phyloP scores from a whole-genome alignment of 2,113 vertebrate species.

The Falco punctatus region DNA sequence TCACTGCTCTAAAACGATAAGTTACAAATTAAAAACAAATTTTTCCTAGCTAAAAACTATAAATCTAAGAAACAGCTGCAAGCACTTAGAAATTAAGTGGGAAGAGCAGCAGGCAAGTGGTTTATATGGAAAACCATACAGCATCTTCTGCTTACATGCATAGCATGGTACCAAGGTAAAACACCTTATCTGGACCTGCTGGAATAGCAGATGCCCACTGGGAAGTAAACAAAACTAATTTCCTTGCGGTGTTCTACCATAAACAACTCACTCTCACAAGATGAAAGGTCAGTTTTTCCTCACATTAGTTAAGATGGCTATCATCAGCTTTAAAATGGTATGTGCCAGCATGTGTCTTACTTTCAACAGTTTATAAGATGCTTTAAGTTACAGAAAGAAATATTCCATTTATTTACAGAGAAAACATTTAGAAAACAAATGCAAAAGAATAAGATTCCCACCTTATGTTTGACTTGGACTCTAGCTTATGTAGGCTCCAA shows the following conservation, averaged over 20 bases:
- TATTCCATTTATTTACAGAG: not conserved
- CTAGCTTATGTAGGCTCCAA: not conserved
- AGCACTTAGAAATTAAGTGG: not conserved
- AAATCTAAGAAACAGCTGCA: not conserved
- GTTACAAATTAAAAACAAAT: not conserved
- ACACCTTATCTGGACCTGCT: not conserved
- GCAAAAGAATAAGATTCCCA: not conserved
- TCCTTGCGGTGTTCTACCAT: not conserved
- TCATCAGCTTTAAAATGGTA: not conserved
- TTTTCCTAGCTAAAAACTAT: not conserved
- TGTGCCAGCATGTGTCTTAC: not conserved
- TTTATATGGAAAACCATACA: not conserved
- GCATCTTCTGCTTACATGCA: not conserved
- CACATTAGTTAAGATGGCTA: not conserved
- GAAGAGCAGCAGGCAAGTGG: not conserved
- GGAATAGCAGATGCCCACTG: not conserved
- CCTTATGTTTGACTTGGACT: not conserved
- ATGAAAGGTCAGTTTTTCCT: not conserved
- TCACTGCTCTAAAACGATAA: not conserved
- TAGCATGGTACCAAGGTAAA: not conserved
- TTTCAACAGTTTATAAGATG: not conserved
- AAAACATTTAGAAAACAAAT: not conserved
- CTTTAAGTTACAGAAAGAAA: not conserved
- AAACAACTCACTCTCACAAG: not conserved
- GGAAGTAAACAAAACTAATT: not conserved